Base-by-base conservation (phyloP, 2,113 vertebrate species). In the Dicerorhinus sumatrensis region DNA sequence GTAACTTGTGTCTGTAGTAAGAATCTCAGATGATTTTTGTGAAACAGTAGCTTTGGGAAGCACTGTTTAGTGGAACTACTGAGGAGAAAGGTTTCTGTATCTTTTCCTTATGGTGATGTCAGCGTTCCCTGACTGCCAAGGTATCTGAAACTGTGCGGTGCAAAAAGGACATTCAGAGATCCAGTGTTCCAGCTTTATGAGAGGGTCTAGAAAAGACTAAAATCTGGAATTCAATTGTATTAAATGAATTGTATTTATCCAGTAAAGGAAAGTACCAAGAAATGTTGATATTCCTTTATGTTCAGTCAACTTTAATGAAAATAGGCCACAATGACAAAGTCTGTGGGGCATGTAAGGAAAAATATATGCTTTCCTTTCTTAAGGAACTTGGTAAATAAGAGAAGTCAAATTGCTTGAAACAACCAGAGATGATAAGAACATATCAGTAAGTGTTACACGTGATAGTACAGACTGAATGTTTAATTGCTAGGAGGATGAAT, bases 231-330 rank as follows among this genome's bases (percentile, higher is more conserved):
- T 88, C 65, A 31, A 21, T 81, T 96, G 10, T 70, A 58, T 91
- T 76, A 83, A 23, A 48, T n/a, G 84, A 84, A 73, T 48, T 72
- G 17, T 82, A 56, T 51, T 93, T 13, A 31, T 85, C 42, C 89
- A 51, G 58, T 60, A 81, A 95, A 36, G 62, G 25, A 91, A 58
- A 67, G 2, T 89, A 42, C 17, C 69, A 86, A 39, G 27, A 27
- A 46, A 62, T 73, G 8, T 80, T 89, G 31, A 27, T 65, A 82
- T 67, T 97, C 27, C 36, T 51, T 95, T 79, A 51, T 80, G 13
- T 82, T 92, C 39, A 88, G 31, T 87, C n/a, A 87, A 0, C 63
- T 79, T 97, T 39, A 85, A 58, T 90, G 76, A 76, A 94, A 93
- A 51, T 69, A 90, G 81, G 16, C 46, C 54, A 48, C 51, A 17